phyloP scores from a whole-genome alignment of 2,888 invertebrate species.

The Drosophila nigricruria region DNA sequence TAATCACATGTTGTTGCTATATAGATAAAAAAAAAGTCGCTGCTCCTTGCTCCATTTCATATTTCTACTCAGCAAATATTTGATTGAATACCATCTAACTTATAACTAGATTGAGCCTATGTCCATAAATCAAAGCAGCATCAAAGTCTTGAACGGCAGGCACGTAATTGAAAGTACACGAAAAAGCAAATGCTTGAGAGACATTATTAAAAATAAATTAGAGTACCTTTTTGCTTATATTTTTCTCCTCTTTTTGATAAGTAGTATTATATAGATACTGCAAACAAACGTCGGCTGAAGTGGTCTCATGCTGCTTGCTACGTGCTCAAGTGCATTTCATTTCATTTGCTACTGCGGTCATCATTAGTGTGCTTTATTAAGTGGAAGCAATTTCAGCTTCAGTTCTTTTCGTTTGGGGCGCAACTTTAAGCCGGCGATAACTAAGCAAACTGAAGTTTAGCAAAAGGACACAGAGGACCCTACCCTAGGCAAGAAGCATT shows the following conservation, averaged over 20 bases:
- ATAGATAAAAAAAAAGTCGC: not conserved
- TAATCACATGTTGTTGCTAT: constrained; percentile 12
- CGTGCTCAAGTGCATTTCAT: constrained; percentile 79
- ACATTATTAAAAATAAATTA: constrained; percentile 80
- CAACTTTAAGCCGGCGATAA: constrained; percentile 30
- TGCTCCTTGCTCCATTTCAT: constrained; percentile 20
- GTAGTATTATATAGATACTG: constrained; percentile 45
- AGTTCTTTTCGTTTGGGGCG: not conserved
- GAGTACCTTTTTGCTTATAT: constrained; percentile 55
- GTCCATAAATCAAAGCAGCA: constrained; percentile 13
- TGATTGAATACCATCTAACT: constrained; percentile 28
- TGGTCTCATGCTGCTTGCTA: constrained; percentile 69
- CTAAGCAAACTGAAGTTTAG: constrained; percentile 32
- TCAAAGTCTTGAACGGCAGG: constrained; percentile 39
- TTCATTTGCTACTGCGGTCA: constrained; percentile 74
- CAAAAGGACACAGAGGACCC: constrained; percentile 13
- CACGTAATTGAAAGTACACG: constrained; percentile 72
- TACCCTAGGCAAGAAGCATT: constrained; percentile 3
- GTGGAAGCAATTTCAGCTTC: constrained; percentile 66
- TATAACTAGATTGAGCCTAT: constrained; percentile 32
- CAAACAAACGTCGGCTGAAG: constrained; percentile 54
- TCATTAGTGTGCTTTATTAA: constrained; percentile 82
- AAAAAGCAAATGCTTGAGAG: constrained; percentile 3
- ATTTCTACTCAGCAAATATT: constrained; percentile 54
- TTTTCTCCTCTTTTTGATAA: not conserved